Conservation (phyloP, 2,888 invertebrate species). For the Erannis defoliaria region DNA sequence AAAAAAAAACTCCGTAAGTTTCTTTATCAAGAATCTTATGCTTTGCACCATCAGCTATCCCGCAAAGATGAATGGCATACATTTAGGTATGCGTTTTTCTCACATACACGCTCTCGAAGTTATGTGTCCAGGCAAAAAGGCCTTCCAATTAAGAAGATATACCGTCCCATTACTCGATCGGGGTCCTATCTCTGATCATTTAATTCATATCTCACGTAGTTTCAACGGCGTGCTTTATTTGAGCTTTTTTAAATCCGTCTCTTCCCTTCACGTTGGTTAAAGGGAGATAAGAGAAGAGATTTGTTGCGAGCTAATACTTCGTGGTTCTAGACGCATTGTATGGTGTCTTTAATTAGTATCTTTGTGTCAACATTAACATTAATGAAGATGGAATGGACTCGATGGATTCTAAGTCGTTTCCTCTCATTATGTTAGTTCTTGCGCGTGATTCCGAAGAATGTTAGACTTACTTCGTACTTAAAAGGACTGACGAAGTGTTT, state of each 20-base stretch:
- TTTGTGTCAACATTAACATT: conserved; percentile 11
- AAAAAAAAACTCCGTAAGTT: no score
- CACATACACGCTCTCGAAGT: conserved; percentile 64
- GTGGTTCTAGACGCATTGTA: conserved; percentile 20
- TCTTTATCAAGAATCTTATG: conserved; percentile 6
- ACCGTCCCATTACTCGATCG: conserved; percentile 70
- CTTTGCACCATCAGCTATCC: conserved; percentile 28
- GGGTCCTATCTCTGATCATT: conserved; percentile 69
- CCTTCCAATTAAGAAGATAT: conserved; percentile 81
- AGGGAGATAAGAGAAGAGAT: conserved; percentile 17
- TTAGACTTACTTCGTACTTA: background rate
- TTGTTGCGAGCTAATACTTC: conserved; percentile 33
- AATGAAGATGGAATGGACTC: conserved; percentile 16
- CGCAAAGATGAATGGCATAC: conserved; percentile 73
- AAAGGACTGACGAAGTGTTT: background rate
- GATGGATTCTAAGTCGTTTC: conserved; percentile 2
- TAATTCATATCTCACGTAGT: conserved; percentile 81
- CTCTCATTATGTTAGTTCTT: conserved; percentile 22
- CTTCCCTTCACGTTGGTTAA: conserved; percentile 13
- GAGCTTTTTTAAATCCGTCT: conserved; percentile 31
- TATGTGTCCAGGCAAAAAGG: conserved; percentile 68
- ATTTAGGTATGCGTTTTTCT: conserved; percentile 77
- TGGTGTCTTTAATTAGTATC: conserved; percentile 32
- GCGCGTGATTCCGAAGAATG: background rate
- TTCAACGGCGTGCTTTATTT: conserved; percentile 44